A percentile compares a stretch with the other conserved stretches of the same genome.
phyloP scores from a whole-genome alignment of 1,140 invertebrate genomes.

The Globodera ellingtonae region DNA sequence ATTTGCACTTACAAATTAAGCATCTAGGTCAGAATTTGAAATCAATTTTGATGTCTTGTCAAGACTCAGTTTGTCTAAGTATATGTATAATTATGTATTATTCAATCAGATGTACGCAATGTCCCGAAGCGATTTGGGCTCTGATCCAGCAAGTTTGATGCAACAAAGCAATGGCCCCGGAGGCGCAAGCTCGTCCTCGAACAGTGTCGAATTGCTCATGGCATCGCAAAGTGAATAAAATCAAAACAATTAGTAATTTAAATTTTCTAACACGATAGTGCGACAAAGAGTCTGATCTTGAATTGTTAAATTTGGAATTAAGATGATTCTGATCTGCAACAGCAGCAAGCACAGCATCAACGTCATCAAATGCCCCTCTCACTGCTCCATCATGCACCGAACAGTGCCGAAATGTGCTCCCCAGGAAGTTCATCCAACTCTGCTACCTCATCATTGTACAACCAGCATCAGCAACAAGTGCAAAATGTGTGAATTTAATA shows the following conservation, averaged over 20 bases:
- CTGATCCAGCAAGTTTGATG: neutral
- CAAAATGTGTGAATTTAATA: neutral
- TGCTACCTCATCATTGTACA: neutral
- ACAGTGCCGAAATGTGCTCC: slow-evolving; percentile 12
- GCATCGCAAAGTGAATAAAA: neutral
- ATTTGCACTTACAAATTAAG: no score
- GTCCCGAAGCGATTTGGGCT: neutral
- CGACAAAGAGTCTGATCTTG: no score
- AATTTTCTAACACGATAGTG: no score
- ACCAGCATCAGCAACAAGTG: neutral
- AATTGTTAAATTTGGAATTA: no score
- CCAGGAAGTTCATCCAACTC: slow-evolving; percentile 10
- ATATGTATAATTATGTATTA: neutral
- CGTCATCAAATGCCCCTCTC: neutral
- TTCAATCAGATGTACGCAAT: neutral
- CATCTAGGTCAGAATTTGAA: no score
- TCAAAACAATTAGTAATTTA: no score
- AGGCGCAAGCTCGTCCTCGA: neutral
- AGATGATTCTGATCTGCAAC: no score
- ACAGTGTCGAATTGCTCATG: neutral
- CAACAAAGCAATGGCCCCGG: neutral
- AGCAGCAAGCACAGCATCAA: neutral
- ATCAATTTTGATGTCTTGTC: no score
- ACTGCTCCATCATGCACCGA: neutral
- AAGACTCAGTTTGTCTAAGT: no score